These are phyloP conservation scores for Rhynchotus rufescens DNA, from an alignment of 2,797 vertebrate species.

Conservation along the genomic window DNA sequence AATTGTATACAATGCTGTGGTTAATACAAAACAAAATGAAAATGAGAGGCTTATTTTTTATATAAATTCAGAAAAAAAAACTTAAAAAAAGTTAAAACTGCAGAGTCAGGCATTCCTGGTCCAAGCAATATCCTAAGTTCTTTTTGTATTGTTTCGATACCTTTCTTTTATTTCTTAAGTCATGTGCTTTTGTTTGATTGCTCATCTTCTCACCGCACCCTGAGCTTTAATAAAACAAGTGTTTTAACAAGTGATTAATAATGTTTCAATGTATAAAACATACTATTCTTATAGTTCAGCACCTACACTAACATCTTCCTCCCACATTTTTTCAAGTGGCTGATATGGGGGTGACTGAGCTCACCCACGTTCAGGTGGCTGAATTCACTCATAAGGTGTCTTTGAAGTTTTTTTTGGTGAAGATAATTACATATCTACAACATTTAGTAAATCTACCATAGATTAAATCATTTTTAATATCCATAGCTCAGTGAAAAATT, in stretches of 20 bases:
- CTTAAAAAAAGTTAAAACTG: not conserved
- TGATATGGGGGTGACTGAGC: not conserved
- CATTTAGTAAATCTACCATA: not conserved
- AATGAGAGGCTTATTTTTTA: not conserved
- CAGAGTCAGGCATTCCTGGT: not conserved
- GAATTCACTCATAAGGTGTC: not conserved
- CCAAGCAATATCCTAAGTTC: not conserved
- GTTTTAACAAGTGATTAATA: not conserved
- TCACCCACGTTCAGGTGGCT: not conserved
- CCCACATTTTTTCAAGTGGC: not conserved
- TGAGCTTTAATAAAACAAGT: not conserved
- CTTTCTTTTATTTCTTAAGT: not conserved
- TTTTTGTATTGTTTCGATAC: not conserved
- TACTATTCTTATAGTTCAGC: not conserved
- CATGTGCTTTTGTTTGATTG: not conserved
- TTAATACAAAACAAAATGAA: conserved; percentile 41
- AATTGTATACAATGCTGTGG: conserved; percentile 42
- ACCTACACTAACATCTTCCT: not conserved
- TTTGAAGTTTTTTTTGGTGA: not conserved
- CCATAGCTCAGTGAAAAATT: not conserved
- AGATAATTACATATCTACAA: not conserved
- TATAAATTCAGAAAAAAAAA: not conserved
- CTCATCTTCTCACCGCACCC: not conserved
- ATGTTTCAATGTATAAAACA: not conserved
- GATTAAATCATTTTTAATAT: not conserved